Conservation (phyloP, 2,113 vertebrate genomes). For the Bostrychus sinensis region DNA sequence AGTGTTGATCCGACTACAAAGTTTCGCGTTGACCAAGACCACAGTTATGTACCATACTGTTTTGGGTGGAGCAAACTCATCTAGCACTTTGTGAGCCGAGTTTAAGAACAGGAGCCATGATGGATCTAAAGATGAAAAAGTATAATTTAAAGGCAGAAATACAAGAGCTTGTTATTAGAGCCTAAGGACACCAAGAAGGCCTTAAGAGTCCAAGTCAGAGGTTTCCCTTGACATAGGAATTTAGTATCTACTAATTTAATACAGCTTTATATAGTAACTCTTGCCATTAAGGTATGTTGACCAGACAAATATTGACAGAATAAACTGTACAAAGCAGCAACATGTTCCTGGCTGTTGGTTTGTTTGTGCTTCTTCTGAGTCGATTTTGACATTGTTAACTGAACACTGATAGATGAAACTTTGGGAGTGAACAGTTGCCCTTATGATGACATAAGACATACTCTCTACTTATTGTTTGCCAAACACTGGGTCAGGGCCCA, state of each 20-base stretch:
- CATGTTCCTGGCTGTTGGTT: too few species aligned
- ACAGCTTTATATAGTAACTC: not conserved
- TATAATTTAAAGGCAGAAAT: constrained; percentile 54
- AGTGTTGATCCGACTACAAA: constrained; percentile 44
- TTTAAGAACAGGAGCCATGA: constrained; percentile 21
- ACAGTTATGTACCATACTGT: constrained; percentile 31
- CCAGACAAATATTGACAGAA: not conserved
- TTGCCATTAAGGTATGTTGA: not conserved
- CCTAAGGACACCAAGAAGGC: constrained; percentile 6
- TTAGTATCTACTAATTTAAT: not conserved
- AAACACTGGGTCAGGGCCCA: too few species aligned
- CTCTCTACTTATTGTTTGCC: too few species aligned
- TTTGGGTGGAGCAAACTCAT: constrained; percentile 50
- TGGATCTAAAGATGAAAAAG: constrained; percentile 49
- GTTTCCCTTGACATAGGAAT: constrained; percentile 33
- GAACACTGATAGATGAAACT: too few species aligned
- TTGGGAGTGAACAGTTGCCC: too few species aligned
- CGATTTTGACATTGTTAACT: too few species aligned
- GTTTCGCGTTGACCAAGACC: constrained; percentile 38
- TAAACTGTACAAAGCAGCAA: not conserved
- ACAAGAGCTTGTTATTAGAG: constrained; percentile 58
- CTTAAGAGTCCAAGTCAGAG: constrained; percentile 8
- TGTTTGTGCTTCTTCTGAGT: too few species aligned
- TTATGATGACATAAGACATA: too few species aligned
- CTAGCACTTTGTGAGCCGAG: constrained; percentile 18